These are phyloP conservation scores for Cheilosia variabilis DNA, from an alignment of 2,888 invertebrate genomes.

Conservation along the genomic window DNA sequence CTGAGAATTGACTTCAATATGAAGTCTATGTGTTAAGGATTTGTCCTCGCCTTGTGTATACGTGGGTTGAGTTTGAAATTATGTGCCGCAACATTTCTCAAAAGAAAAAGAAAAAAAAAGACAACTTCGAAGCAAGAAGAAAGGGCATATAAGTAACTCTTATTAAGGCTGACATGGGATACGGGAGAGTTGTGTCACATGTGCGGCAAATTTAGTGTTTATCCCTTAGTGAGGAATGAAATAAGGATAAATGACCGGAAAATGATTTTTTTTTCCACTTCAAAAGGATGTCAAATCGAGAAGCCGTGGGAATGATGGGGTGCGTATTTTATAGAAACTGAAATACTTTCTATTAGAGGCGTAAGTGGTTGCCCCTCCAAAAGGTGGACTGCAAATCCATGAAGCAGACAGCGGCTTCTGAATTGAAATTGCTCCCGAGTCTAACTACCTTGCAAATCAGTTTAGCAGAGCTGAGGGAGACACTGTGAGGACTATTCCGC, in stretches of 20 bases:
- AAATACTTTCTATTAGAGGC: too few species aligned
- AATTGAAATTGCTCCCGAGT: too few species aligned
- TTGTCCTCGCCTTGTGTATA: slow-evolving; percentile 35
- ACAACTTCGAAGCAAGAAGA: slow-evolving; percentile 6
- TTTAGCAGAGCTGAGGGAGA: too few species aligned
- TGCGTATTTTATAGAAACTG: neutral
- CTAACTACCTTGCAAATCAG: too few species aligned
- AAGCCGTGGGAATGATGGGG: neutral
- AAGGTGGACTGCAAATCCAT: too few species aligned
- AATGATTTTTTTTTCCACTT: neutral
- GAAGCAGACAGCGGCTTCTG: too few species aligned
- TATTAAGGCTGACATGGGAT: slow-evolving; percentile 11
- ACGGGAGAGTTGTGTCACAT: slow-evolving; percentile 40
- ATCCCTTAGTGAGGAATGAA: slow-evolving; percentile 19
- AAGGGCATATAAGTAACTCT: neutral
- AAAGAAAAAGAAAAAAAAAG: slow-evolving; percentile 3
- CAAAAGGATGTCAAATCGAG: neutral
- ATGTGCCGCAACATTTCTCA: slow-evolving; percentile 39
- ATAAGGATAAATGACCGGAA: slow-evolving; percentile 29
- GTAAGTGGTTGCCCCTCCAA: too few species aligned
- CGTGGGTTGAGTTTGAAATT: slow-evolving; percentile 54
- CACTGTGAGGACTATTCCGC: too few species aligned
- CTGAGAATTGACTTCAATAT: slow-evolving; percentile 64
- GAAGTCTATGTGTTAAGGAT: slow-evolving; percentile 56
- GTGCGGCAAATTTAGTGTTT: slow-evolving; percentile 56